Conservation (phyloP, 2,113 vertebrate genomes). For the Litocranius walleri region DNA sequence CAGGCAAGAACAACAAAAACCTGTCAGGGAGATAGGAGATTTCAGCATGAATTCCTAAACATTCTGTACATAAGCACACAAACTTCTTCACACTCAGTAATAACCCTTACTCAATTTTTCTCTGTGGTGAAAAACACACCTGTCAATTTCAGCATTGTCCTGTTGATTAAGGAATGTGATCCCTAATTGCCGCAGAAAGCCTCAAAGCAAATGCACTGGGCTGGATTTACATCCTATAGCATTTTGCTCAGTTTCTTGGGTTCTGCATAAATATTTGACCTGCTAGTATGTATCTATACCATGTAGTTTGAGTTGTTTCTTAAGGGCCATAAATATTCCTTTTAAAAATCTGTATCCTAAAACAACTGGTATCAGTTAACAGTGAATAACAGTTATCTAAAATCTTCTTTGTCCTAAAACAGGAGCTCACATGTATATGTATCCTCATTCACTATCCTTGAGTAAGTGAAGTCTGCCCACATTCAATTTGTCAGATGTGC, state of each 20-base stretch:
- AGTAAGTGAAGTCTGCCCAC: background rate
- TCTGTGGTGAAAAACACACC: background rate
- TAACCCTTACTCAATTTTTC: background rate
- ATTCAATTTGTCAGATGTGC: background rate
- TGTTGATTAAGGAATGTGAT: background rate
- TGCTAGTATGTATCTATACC: constrained; percentile 14
- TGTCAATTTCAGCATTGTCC: background rate
- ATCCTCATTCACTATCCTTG: background rate
- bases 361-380: background rate
- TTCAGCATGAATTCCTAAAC: background rate
- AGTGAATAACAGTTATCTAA: background rate
- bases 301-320: background rate
- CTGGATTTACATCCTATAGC: background rate
- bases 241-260: background rate
- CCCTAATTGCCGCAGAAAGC: background rate
- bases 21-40: background rate
- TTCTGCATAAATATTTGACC: background rate
- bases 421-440: background rate
- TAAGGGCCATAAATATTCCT: background rate
- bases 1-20: background rate
- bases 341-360: background rate
- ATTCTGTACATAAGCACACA: constrained; percentile 25
- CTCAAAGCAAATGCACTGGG: background rate
- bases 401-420: background rate
- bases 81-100: background rate